A percentile compares a stretch with the other conserved stretches of the same genome.
Conservation (phyloP, 2,113 vertebrate genomes). For the Eidolon helvum region DNA sequence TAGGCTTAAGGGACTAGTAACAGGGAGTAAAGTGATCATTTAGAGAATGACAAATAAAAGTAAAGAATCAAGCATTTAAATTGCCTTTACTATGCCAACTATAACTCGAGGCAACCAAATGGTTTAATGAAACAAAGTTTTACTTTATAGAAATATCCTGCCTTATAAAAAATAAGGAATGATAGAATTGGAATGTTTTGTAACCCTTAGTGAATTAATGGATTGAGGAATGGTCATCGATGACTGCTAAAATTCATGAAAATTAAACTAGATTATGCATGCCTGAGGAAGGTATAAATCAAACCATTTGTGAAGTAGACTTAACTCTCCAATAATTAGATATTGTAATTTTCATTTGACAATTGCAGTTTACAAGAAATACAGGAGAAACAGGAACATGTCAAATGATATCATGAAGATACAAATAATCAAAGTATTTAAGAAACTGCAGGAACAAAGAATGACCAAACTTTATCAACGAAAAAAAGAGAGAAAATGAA, state of each 20-base stretch:
- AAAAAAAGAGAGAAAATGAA: background rate
- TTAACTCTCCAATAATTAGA: background rate
- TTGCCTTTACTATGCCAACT: background rate
- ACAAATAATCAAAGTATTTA: background rate
- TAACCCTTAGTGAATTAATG: background rate
- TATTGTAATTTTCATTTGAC: background rate
- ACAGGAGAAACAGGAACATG: background rate
- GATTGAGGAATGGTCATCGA: background rate
- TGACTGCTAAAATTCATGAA: background rate
- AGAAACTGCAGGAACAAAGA: background rate
- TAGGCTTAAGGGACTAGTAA: background rate
- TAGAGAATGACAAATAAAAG: background rate
- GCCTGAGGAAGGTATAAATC: background rate
- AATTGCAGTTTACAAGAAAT: background rate
- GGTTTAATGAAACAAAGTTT: background rate
- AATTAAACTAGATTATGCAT: background rate
- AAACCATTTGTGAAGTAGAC: background rate
- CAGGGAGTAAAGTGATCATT: background rate
- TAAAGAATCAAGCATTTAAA: background rate
- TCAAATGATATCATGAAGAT: background rate
- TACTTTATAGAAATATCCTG: background rate
- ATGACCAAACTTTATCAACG: background rate
- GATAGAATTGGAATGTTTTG: background rate
- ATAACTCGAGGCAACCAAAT: background rate
- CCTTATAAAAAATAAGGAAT: background rate